Evolutionary conservation across 2,888 invertebrate genomes (phyloP), one percentile per base, ranked within the genome.

Genomic region (Amphipyra berbera): DNA sequence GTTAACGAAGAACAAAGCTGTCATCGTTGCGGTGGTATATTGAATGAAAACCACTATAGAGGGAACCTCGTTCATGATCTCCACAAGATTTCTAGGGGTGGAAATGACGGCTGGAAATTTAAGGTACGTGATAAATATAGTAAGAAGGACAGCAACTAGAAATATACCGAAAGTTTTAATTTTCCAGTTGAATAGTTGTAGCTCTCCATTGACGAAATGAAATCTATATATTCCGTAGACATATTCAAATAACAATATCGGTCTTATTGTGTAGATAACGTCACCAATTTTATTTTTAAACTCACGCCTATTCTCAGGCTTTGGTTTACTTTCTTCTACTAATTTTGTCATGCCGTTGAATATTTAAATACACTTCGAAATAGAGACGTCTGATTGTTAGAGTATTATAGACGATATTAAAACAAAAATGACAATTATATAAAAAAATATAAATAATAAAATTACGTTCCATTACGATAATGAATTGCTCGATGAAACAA

Each of bases 21-120:
- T 64, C 12, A 85, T 58, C 6, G 80, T 70, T 2, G 83, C 79
- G 6, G 80, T 68, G 5, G 80, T 63, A 49, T 86, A 87, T 63
- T 90, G 86, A 10, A 84, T 47, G 2, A 88, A 58, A 6, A 83
- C 79, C 0, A 86, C 73, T 12, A 84, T 37, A 9, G 79, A 70
- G 0, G 85, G 84, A 30, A 87, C 35, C 58, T 84, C 78, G 0
- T 84, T 78, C 14, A 85, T 68, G 5, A 68, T 57, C 35, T 81
- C 74, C 8, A 83, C 63, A 0, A 82, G 4, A 70, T 67, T 7
- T 61, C 71, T 49, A 1, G 61, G 0, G 52, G 15, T 0, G 73
- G 69, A 37, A n/a, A 37, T 21, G 14, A 54, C 21, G 21, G 21
- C 3, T 21, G 21, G 21, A 21, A 21, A 21, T 21, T 21, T 21